phyloP scores from a whole-genome alignment of 2,113 vertebrate genomes.

The Panthera uncia region DNA sequence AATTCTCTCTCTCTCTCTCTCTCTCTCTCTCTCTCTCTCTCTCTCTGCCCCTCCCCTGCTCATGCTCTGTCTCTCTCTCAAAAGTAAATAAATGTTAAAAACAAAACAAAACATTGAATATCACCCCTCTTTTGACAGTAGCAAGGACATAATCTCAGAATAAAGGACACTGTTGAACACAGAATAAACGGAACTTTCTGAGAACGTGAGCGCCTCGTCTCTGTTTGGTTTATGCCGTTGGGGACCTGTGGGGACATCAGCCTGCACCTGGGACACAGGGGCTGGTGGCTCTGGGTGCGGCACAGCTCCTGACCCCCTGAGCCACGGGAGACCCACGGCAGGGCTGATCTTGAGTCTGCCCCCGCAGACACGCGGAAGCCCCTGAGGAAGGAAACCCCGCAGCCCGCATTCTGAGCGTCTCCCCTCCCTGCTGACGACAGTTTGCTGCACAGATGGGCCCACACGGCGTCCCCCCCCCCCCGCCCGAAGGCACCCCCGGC shows the following conservation, averaged over 20 bases:
- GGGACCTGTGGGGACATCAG: fast-evolving
- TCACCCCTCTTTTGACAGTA: fast-evolving
- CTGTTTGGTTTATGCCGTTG: fast-evolving
- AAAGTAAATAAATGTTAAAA: no score
- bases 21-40: no score
- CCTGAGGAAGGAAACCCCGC: fast-evolving
- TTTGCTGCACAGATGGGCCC: fast-evolving
- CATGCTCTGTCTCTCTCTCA: no score
- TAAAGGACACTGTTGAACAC: fast-evolving
- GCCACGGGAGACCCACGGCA: fast-evolving
- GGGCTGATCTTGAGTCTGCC: fast-evolving
- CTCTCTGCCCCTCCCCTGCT: no score
- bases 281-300: no score
- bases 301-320: not conserved
- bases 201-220: fast-evolving
- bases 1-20: no score
- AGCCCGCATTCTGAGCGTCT: fast-evolving
- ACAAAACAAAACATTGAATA: no score
- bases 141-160: not conserved
- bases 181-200: fast-evolving
- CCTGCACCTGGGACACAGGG: not conserved
- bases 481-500: not conserved
- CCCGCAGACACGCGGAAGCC: fast-evolving
- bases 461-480: fast-evolving
- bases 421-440: fast-evolving